These are phyloP conservation scores for Syngnathus rostellatus DNA, from an alignment of 2,797 vertebrate species.

Conservation along the genomic window DNA sequence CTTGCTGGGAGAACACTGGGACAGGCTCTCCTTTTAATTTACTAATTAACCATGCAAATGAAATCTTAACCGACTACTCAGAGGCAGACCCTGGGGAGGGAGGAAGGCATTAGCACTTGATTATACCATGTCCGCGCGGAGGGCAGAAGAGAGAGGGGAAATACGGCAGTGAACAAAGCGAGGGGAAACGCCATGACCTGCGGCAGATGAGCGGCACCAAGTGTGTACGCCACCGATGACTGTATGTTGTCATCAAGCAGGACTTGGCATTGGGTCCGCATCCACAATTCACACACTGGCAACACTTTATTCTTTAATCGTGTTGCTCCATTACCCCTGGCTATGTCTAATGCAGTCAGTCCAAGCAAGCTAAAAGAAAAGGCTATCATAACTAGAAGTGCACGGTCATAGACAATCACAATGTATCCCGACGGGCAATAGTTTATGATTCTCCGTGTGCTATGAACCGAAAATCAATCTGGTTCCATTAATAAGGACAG, in stretches of 20 bases:
- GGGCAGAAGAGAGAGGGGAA: constrained; percentile 32
- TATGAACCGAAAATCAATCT: background rate
- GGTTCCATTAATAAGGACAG: background rate
- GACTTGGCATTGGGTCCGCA: constrained; percentile 20
- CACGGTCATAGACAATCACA: background rate
- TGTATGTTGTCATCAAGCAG: constrained; percentile 15
- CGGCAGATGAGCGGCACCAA: constrained; percentile 39
- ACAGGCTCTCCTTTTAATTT: constrained; percentile 73
- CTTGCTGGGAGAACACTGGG: constrained; percentile 62
- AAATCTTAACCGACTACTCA: constrained; percentile 77
- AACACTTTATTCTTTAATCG: constrained; percentile 29
- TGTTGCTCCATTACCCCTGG: constrained; percentile 12
- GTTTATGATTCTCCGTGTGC: background rate
- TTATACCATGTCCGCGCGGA: constrained; percentile 64
- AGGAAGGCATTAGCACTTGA: constrained; percentile 67
- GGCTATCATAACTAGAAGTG: background rate
- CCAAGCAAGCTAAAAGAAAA: background rate
- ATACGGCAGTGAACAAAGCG: constrained; percentile 61
- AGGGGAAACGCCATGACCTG: constrained; percentile 49
- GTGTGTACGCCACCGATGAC: constrained; percentile 7
- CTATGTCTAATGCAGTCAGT: background rate
- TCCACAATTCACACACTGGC: constrained; percentile 23
- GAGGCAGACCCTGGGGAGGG: constrained; percentile 62
- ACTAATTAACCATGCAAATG: constrained; percentile 81
- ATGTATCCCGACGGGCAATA: background rate